These are phyloP conservation scores for Physocephala rufipes DNA, from an alignment of 2,888 invertebrate species.

Conservation along the genomic window DNA sequence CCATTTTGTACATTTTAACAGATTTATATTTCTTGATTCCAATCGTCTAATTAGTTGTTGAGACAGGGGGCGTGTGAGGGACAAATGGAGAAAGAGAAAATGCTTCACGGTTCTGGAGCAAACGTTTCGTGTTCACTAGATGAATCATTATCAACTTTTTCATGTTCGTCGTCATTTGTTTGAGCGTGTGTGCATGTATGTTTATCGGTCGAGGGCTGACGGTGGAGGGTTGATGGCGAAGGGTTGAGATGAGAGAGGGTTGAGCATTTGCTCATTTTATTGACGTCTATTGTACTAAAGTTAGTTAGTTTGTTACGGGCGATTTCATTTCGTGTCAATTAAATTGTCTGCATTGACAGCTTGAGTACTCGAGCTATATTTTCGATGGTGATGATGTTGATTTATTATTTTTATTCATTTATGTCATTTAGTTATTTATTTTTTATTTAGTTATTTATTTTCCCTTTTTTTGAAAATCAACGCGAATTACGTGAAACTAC, in stretches of 20 bases:
- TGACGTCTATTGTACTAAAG: neutral
- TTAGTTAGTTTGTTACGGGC: neutral
- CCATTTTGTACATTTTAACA: constrained; percentile 27
- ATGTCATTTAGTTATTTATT: no score
- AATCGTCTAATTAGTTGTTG: constrained; percentile 30
- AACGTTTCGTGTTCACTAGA: neutral
- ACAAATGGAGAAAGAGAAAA: constrained; percentile 1
- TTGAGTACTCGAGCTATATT: no score
- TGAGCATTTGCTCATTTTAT: neutral
- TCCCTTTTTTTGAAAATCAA: no score
- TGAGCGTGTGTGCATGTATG: neutral
- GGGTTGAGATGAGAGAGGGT: no score
- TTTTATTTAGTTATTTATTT: no score
- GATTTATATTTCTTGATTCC: constrained; percentile 29
- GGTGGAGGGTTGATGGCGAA: no score
- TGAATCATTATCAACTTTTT: neutral
- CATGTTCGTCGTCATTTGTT: neutral
- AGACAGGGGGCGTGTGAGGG: neutral
- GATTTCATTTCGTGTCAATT: neutral
- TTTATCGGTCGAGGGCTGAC: no score
- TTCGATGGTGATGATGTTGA: no score
- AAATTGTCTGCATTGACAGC: neutral
- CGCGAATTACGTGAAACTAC: no score
- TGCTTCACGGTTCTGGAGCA: neutral
- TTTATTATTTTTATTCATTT: no score